A percentile compares a stretch with the other conserved stretches of the same genome.
phyloP scores from a whole-genome alignment of 1,140 invertebrate genomes.

The Wiebesia pumilae region DNA sequence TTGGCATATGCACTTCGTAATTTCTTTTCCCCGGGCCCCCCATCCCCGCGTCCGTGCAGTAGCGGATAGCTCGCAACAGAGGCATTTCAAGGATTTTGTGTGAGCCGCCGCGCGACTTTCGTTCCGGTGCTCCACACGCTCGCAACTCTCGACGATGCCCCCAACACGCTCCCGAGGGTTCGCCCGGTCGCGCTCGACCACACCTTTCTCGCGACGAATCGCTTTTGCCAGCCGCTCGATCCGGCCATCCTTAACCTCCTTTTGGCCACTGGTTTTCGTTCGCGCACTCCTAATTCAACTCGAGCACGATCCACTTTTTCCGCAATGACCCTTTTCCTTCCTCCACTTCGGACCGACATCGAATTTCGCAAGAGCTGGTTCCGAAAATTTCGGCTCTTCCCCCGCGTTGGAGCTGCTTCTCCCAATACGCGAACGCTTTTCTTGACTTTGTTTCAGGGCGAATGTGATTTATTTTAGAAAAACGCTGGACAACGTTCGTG shows the following conservation, averaged over 20 bases:
- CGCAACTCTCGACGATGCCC: background rate
- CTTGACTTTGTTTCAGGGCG: too few relatives aligned
- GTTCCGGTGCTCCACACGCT: slow-evolving; percentile 38
- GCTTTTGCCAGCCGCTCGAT: background rate
- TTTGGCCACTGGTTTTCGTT: background rate
- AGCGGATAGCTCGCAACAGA: slow-evolving; percentile 33
- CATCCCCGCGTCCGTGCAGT: background rate
- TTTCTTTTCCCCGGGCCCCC: slow-evolving; percentile 27
- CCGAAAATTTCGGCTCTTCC: too few relatives aligned
- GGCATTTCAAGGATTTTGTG: slow-evolving; percentile 52
- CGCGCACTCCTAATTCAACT: background rate
- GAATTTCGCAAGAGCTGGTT: background rate
- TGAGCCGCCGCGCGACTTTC: slow-evolving; percentile 45
- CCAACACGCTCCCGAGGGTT: background rate
- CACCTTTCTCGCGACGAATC: slow-evolving; percentile 10
- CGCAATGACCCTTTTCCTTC: background rate
- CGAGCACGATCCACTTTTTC: background rate
- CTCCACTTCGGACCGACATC: background rate
- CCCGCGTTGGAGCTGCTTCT: too few relatives aligned
- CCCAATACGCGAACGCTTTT: too few relatives aligned
- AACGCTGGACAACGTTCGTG: too few relatives aligned
- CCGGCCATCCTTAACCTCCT: background rate
- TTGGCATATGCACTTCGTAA: slow-evolving; percentile 7
- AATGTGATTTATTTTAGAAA: too few relatives aligned
- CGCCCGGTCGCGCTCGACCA: slow-evolving; percentile 5